Percentiles rank a stretch among this genome's conserved stretches.
Conservation (phyloP, 1,140 invertebrate species). For the Diorhabda sublineata region DNA sequence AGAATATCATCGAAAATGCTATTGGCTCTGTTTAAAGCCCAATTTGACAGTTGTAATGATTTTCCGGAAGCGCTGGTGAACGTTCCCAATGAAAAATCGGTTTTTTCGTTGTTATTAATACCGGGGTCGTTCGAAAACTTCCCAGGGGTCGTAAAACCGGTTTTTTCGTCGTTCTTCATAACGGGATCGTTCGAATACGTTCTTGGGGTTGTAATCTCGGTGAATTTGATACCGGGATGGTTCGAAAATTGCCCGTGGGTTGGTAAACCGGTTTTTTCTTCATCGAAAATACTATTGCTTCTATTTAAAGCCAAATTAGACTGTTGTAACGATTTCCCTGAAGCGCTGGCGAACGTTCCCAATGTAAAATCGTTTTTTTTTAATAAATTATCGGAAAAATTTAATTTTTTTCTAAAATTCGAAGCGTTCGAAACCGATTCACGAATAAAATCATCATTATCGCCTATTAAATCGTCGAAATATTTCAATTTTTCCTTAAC, state of each 20-base stretch:
- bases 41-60: conserved; percentile 21
- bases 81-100: no score
- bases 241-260: conserved; percentile 15
- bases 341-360: conserved; percentile 23
- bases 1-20: conserved; percentile 34
- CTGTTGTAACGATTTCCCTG: conserved; percentile 22
- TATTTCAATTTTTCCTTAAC: conserved; percentile 6
- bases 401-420: not conserved
- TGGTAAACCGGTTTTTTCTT: conserved; percentile 36
- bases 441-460: not conserved
- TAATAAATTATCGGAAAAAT: conserved; percentile 15
- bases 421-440: not conserved
- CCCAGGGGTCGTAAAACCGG: no score
- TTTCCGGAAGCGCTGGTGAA: conserved; percentile 29
- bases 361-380: conserved; percentile 8
- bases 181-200: no score
- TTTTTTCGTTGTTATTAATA: no score
- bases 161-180: no score
- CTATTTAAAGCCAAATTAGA: conserved; percentile 25
- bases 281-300: conserved; percentile 36
- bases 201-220: no score
- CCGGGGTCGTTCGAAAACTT: no score
- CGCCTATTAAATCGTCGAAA: not conserved
- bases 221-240: no score
- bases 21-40: conserved; percentile 31